Evolutionary conservation across 2,888 invertebrate genomes (phyloP).

Genomic region (Temnothorax ravouxi): DNA sequence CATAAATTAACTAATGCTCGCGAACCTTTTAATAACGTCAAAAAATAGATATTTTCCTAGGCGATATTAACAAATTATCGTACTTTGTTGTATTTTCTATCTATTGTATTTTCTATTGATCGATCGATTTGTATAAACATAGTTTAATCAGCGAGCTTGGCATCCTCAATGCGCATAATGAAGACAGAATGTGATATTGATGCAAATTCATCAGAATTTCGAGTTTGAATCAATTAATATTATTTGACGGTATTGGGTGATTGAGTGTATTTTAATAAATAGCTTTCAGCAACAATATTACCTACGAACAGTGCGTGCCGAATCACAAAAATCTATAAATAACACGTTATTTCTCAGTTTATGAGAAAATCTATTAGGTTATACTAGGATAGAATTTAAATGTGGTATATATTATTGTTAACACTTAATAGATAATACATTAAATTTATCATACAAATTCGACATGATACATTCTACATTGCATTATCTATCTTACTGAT

Average conservation of each 20-base stretch:
- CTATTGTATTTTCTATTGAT: not conserved
- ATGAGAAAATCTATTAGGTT: constrained; percentile 22
- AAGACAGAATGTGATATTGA: not conserved
- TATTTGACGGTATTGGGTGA: not conserved
- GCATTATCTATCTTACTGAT: not conserved
- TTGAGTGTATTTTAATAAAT: constrained; percentile 8
- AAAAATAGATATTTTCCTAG: not conserved
- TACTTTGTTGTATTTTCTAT: not conserved
- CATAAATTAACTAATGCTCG: not conserved
- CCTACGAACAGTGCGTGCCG: constrained; percentile 1
- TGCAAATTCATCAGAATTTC: not conserved
- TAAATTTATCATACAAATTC: constrained; percentile 8
- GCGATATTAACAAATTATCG: not conserved
- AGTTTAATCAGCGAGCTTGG: not conserved
- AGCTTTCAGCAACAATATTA: constrained; percentile 26
- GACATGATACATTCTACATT: not conserved
- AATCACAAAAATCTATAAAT: not conserved
- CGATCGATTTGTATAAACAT: not conserved
- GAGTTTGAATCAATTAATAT: not conserved
- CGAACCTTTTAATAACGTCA: not conserved
- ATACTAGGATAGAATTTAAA: constrained; percentile 28
- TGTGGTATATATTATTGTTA: constrained; percentile 3
- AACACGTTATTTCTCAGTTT: constrained; percentile 18
- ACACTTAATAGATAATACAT: constrained; percentile 6
- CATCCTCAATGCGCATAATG: not conserved